Evolutionary conservation across 1,140 invertebrate species (phyloP), one percentile per base, ranked within the genome.

Genomic region (Drosophila saltans): DNA sequence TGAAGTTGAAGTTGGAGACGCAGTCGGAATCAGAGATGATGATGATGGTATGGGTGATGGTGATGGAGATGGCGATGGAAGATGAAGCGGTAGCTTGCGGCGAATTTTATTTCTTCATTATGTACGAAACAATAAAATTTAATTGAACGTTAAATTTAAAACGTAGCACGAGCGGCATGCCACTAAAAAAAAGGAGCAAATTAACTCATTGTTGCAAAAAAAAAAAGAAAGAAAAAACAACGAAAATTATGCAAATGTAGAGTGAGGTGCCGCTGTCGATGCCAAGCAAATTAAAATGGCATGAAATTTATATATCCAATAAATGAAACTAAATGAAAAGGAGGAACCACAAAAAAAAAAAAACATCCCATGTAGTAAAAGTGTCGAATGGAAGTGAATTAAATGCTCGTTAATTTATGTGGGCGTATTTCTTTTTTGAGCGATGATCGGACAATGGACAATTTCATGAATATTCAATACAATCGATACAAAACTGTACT

Each of bases 81-180:
- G 72, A 7, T 36, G 52, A 40, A 62, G 36, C 65, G 72, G 57
- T 75, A 73, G 56, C 77, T 68, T 55, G 75, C 67, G 65, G 78
- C 78, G 57, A 56, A 76, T 71, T 80, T 80, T 80, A 80, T 78
- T 80, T 80, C 78, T 80, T 80, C 75, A 80, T 80, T 80, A 80
- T 78, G 75, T 80, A 70, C 71, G 64, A 78, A 80, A 80, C 78
- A 80, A 80, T 80, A 78, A 78, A 80, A 80, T 80, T 78, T 78
- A 80, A 80, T 80, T 80, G 78, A 78, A 80, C 78, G 75, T 80
- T 80, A 78, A 80, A 80, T 78, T 80, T 80, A 74, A 80, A 80
- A 68, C 75, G 75, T 61, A 80, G 78, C 78, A 78, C 75, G 78
- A 80, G 75, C 66, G 66, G 61, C 57, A 62, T 26, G 66, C 69